These are phyloP conservation scores for Hyles lineata DNA, from an alignment of 2,888 invertebrate genomes.

Conservation along the genomic window DNA sequence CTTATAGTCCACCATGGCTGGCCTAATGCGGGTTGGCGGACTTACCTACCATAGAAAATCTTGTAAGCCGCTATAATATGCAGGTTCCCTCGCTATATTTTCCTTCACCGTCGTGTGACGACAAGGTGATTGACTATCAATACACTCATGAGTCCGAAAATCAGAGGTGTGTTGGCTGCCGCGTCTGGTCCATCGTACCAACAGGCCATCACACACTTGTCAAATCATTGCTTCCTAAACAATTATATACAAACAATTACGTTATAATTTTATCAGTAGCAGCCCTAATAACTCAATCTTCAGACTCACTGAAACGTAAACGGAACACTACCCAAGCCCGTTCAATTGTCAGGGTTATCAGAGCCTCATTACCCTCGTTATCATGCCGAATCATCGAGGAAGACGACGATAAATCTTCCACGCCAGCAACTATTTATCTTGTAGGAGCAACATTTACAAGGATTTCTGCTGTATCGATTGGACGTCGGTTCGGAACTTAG, in stretches of 20 bases:
- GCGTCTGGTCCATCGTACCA: too few species aligned
- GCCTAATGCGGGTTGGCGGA: too few species aligned
- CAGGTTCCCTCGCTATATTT: too few species aligned
- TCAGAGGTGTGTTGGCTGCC: too few species aligned
- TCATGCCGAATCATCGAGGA: conserved; percentile 65
- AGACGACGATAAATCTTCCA: conserved; percentile 64
- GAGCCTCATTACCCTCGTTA: conserved; percentile 45
- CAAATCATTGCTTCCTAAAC: background rate
- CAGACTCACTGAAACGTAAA: background rate
- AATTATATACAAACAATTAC: background rate
- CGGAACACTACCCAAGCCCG: conserved; percentile 4
- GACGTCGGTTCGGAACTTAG: conserved; percentile 13
- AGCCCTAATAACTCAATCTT: conserved; percentile 19
- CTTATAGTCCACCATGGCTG: too few species aligned
- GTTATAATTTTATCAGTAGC: background rate
- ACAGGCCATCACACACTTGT: too few species aligned
- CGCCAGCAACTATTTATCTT: conserved; percentile 34
- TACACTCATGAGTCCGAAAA: too few species aligned
- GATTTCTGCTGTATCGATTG: conserved; percentile 33
- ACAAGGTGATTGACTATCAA: too few species aligned
- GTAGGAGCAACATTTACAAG: conserved; percentile 32
- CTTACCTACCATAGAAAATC: too few species aligned
- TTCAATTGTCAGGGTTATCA: conserved; percentile 12
- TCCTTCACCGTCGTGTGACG: too few species aligned
- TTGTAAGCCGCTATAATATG: too few species aligned